These are phyloP conservation scores for Plagodis dolabraria DNA, from an alignment of 2,888 invertebrate species.

Conservation along the genomic window DNA sequence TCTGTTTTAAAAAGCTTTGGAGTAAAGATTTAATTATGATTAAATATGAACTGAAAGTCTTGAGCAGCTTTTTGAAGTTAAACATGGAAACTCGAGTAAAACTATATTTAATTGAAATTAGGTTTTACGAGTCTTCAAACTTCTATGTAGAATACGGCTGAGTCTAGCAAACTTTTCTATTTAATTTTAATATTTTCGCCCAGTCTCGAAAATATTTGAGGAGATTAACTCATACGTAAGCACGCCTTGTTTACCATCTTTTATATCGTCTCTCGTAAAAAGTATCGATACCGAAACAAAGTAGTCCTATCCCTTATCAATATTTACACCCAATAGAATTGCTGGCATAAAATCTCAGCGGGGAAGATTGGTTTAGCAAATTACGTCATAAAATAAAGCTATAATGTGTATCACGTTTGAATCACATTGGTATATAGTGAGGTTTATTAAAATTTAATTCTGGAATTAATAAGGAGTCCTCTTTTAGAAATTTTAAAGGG, in stretches of 20 bases:
- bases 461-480: too few species aligned
- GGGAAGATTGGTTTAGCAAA: slow-evolving; percentile 33
- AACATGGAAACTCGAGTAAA: too few species aligned
- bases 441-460: too few species aligned
- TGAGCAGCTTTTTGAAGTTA: too few species aligned
- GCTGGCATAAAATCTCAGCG: slow-evolving; percentile 24
- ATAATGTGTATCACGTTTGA: slow-evolving; percentile 34
- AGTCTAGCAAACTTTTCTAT: slow-evolving; percentile 8
- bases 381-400: slow-evolving; percentile 40
- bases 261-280: not conserved
- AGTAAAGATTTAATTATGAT: too few species aligned
- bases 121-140: not conserved
- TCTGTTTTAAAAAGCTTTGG: too few species aligned
- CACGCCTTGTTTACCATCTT: slow-evolving; percentile 6
- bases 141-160: not conserved
- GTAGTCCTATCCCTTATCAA: slow-evolving; percentile 24
- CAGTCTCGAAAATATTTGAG: slow-evolving; percentile 8
- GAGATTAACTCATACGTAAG: not conserved
- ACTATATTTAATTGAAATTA: not conserved
- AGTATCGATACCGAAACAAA: slow-evolving; percentile 18
- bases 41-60: too few species aligned
- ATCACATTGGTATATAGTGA: slow-evolving; percentile 18
- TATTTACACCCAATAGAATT: slow-evolving; percentile 26
- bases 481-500: too few species aligned
- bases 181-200: slow-evolving; percentile 11